Evolutionary conservation across 92 coral and sea anemone genomes (phyloP), one percentile per base, ranked within the genome.

Genomic region (Palythoa caribaeorum): DNA sequence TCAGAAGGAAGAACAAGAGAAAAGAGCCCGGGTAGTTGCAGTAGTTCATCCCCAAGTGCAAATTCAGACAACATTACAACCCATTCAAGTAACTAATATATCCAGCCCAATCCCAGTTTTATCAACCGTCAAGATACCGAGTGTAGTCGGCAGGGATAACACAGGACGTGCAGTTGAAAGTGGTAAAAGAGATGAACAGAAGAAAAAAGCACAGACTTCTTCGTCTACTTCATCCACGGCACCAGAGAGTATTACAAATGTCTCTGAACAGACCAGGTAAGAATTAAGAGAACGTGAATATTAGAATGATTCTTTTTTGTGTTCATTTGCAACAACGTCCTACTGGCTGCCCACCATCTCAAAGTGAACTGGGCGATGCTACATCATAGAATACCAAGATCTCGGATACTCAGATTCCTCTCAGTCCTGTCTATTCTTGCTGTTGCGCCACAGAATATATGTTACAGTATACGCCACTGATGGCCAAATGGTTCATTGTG

Each of bases 1-100:
- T 51, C 86, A 69, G 74, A 52, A 80, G 50, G 59, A 80, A 63
- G 86, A 81, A 53, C 71, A 81, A 39, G 66, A 65, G 40, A 81
- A 81, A 37, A 44, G n/a, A 2, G 40, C 20, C 35, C 86, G 86
- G 57, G 48, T 66, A 44, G 86, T 81, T 6, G 86, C 86, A 0
- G 74, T 81, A 2, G 86, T 81, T 4, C 86, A 66, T 66, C 86
- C 86, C 13, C 86, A 68, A 57, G 35, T 81, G 8, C 86, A 81
- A 35, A 48, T n/a, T 2, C 62, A 68, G 50, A 16, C 86, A 71
- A 65, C 55, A 21, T 9, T 52, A 68, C 86, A 28, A 11, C 21
- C 63, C 20, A 35, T 66, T 21, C 10, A 52, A 9, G 66, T 35
- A 68, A 8, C 47, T 6, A 44, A 48, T 17, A 48, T 35, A 38